Evolutionary conservation across 2,888 invertebrate species (phyloP), one percentile per base, ranked within the genome.

Genomic region (Pinctada fucata): DNA sequence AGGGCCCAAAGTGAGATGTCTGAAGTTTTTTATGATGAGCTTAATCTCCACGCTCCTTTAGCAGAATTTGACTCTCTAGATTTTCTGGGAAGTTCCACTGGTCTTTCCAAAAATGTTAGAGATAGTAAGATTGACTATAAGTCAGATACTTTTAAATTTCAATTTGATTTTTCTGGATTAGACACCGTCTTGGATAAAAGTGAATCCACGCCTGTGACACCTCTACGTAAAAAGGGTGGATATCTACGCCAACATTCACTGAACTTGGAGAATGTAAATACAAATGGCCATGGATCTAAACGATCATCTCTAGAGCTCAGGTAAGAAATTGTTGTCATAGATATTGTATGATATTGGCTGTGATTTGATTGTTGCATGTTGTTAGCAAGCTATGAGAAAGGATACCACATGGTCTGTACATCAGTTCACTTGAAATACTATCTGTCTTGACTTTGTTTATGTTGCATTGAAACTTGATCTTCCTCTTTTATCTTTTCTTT

Each of bases 11-110:
- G 88, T 80, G 86, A 87, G 76, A 85, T 85, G 4, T 88, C 87
- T 31, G 87, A 88, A 66, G 82, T 86, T 68, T 81, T 83, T 81
- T 84, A 84, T 50, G 88, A 88, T 83, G 88, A 87, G 74, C 79
- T 87, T 67, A 88, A 84, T 78, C 80, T 85, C 58, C 82, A 84
- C 82, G 89, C 90, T 47, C 89, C 89, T 58, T 78, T 88, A 70
- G 88, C 88, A 71, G 78, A 85, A 76, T 88, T 88, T 85, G 88
- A 87, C 85, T 88, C 88, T 78, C 76, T 87, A 71, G 88, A 87
- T 79, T 85, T 83, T 82, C 78, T 87, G 64, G 85, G 85, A 52
- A 84, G 82, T 72, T 68, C 80, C 47, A 68, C 58, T 31, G 64
- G 64, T 67, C 70, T 80, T 13, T 63, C 72, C 68, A 63, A 65